Evolutionary conservation across 2,888 invertebrate genomes (phyloP).

Genomic region (Ochlodes sylvanus): DNA sequence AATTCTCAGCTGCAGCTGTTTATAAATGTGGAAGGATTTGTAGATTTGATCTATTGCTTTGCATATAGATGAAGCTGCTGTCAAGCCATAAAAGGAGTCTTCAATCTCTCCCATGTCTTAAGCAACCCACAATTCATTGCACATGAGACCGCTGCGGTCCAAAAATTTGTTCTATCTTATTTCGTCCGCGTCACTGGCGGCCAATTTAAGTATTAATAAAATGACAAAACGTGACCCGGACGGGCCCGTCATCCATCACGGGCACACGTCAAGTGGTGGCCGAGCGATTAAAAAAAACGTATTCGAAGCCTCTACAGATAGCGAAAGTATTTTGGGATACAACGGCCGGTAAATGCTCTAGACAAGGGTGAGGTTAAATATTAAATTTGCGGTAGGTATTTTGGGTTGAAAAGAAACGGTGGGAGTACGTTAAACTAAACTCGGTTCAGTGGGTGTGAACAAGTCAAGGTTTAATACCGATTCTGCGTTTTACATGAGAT

Average conservation of each 20-base stretch:
- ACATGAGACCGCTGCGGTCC: conserved; percentile 2
- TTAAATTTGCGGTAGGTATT: conserved; percentile 83
- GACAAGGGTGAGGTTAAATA: conserved; percentile 84
- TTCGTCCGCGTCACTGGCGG: conserved; percentile 74
- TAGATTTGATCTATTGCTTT: too few relatives aligned
- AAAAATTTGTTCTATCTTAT: conserved; percentile 44
- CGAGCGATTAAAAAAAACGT: conserved; percentile 77
- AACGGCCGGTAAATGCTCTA: conserved; percentile 79
- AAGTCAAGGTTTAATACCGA: conserved; percentile 18
- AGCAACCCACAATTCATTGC: conserved; percentile 21
- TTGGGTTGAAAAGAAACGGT: conserved; percentile 77
- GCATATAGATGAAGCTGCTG: not conserved
- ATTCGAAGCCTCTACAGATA: conserved; percentile 58
- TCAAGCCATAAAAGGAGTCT: conserved; percentile 6
- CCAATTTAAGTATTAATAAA: conserved; percentile 85
- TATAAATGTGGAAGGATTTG: too few relatives aligned
- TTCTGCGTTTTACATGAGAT: not conserved
- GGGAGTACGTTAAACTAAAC: conserved; percentile 61
- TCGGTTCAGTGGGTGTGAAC: conserved; percentile 11
- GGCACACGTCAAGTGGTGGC: conserved; percentile 76
- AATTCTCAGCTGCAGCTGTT: too few relatives aligned
- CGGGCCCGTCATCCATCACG: conserved; percentile 76
- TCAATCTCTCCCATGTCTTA: conserved; percentile 22
- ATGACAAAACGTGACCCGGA: conserved; percentile 82
- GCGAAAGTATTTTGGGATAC: conserved; percentile 68